phyloP scores from a whole-genome alignment of 2,888 invertebrate genomes.

The Catocala nupta region DNA sequence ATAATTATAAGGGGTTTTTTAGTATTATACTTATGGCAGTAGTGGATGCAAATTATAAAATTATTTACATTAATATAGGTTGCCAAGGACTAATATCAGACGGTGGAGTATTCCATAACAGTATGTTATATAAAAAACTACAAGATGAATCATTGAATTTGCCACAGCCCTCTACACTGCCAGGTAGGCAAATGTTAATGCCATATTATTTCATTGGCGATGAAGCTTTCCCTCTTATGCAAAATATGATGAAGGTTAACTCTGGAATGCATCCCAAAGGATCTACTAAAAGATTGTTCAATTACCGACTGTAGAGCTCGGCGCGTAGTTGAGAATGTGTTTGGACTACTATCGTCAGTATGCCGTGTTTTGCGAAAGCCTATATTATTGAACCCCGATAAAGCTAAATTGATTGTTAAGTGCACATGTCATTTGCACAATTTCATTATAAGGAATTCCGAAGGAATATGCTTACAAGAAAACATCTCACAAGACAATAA shows the following conservation, averaged over 20 bases:
- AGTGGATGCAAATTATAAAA: slow-evolving; percentile 23
- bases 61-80: slow-evolving; percentile 19
- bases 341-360: slow-evolving; percentile 16
- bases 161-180: slow-evolving; percentile 20
- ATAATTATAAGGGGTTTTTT: slow-evolving; percentile 25
- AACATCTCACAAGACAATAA: slow-evolving; percentile 18
- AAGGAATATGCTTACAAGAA: slow-evolving; percentile 16
- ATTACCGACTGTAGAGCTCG: slow-evolving; percentile 25
- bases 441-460: slow-evolving; percentile 13
- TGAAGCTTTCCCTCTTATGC: slow-evolving; percentile 33
- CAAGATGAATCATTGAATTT: slow-evolving; percentile 13
- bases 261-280: slow-evolving; percentile 22
- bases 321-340: slow-evolving; percentile 20
- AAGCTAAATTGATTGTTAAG: slow-evolving; percentile 9
- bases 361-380: slow-evolving; percentile 23
- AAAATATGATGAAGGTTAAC: slow-evolving; percentile 32
- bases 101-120: slow-evolving; percentile 21
- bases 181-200: slow-evolving; percentile 23
- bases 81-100: slow-evolving; percentile 26
- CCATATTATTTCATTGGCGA: slow-evolving; percentile 27
- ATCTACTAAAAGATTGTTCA: slow-evolving; percentile 26
- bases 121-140: slow-evolving; percentile 17
- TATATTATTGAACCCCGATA: slow-evolving; percentile 12
- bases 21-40: slow-evolving; percentile 24
- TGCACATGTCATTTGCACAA: slow-evolving; percentile 15